These are phyloP conservation scores for Typhlomys cinereus DNA, from an alignment of 2,113 vertebrate genomes.

Conservation along the genomic window DNA sequence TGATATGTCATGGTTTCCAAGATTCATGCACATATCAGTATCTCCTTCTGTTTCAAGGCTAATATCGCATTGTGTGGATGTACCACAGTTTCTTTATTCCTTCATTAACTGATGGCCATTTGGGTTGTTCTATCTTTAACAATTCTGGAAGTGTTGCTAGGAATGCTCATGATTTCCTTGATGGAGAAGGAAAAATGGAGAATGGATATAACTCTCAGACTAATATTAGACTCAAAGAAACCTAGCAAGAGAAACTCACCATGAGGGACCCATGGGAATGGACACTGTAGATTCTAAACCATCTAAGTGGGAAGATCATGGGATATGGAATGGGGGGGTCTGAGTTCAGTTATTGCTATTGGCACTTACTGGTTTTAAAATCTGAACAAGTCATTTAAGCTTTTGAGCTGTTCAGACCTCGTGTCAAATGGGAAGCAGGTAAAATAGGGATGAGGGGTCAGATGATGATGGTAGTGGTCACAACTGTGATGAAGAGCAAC, in stretches of 20 bases:
- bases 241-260: not conserved
- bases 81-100: too few species aligned
- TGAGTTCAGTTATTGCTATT: not conserved
- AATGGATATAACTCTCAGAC: not conserved
- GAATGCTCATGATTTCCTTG: not conserved
- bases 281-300: not conserved
- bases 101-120: not conserved
- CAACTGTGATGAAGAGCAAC: too few species aligned
- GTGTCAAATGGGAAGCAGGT: not conserved
- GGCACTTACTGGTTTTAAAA: not conserved
- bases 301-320: rapidly evolving
- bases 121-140: not conserved
- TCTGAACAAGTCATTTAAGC: not conserved
- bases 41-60: not conserved
- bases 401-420: not conserved
- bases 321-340: not conserved
- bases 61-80: rapidly evolving
- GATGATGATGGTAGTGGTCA: too few species aligned
- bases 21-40: not conserved
- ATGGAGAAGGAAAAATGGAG: not conserved
- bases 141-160: too few species aligned
- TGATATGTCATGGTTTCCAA: not conserved
- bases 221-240: not conserved
- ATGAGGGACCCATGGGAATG: rapidly evolving
- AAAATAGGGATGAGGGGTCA: not conserved